Percentiles rank a stretch among this genome's conserved stretches.
Conservation (phyloP, 1,140 invertebrate genomes). For the Macrobrachium rosenbergii region DNA sequence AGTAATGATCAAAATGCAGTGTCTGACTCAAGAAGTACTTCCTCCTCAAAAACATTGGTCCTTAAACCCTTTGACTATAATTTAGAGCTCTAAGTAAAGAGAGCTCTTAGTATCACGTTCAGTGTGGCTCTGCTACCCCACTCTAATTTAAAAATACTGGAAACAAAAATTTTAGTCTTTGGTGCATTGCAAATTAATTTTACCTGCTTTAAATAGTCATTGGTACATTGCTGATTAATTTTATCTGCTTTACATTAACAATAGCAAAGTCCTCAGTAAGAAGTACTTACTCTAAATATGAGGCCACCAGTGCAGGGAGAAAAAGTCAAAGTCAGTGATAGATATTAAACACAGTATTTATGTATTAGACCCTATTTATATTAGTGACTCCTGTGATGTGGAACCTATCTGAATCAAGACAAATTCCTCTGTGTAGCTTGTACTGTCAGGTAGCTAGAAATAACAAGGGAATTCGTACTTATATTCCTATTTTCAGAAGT, state of each 20-base stretch:
- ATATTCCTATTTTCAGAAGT: slow-evolving; percentile 39
- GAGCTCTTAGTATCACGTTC: no score
- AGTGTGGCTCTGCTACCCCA: no score
- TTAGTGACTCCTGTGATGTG: slow-evolving; percentile 21
- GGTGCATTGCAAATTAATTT: neutral
- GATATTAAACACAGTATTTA: slow-evolving; percentile 16
- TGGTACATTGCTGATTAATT: neutral
- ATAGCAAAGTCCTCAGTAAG: neutral
- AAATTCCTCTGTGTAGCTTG: slow-evolving; percentile 39
- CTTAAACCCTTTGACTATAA: no score
- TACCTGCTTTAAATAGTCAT: neutral
- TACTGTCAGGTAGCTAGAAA: slow-evolving; percentile 31
- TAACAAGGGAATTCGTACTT: slow-evolving; percentile 27
- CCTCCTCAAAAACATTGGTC: neutral
- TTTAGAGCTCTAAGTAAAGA: no score
- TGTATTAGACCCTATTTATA: slow-evolving; percentile 18
- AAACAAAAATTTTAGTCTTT: no score
- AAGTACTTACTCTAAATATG: neutral
- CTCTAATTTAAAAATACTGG: no score
- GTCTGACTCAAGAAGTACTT: neutral
- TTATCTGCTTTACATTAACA: neutral
- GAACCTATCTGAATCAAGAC: slow-evolving; percentile 24
- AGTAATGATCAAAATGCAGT: no score
- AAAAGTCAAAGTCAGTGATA: neutral
- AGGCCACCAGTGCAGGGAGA: slow-evolving; percentile 29